Percentiles rank a stretch among this genome's conserved stretches.
Evolutionary conservation across 2,888 invertebrate species (phyloP).

Genomic region (Nineta flava): DNA sequence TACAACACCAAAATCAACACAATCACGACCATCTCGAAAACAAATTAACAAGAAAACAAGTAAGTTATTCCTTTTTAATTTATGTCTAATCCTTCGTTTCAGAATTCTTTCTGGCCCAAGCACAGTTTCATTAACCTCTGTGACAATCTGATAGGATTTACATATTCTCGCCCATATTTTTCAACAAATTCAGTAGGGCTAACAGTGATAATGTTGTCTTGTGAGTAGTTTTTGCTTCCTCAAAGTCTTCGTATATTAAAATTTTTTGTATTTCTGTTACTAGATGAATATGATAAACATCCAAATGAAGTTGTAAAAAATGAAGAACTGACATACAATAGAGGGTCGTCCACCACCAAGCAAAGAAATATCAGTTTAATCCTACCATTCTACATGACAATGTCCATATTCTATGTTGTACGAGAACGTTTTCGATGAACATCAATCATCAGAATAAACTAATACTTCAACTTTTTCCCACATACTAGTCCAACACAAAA

Average conservation of each 20-base stretch:
- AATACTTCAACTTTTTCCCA: too few relatives aligned
- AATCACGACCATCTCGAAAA: conserved; percentile 36
- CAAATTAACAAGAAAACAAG: conserved; percentile 49
- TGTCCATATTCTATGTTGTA: not conserved
- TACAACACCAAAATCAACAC: conserved; percentile 18
- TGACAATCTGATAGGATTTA: too few relatives aligned
- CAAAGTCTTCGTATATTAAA: too few relatives aligned
- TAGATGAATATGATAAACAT: conserved; percentile 74
- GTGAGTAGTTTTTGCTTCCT: too few relatives aligned
- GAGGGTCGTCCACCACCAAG: conserved; percentile 15
- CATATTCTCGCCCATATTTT: too few relatives aligned
- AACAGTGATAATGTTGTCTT: too few relatives aligned
- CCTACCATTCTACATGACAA: not conserved
- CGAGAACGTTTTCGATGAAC: not conserved
- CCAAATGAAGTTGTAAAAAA: conserved; percentile 84
- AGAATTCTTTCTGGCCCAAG: too few relatives aligned
- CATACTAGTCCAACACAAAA: too few relatives aligned
- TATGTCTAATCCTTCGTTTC: not conserved
- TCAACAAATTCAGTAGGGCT: too few relatives aligned
- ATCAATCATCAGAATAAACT: too few relatives aligned
- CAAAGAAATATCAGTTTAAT: not conserved
- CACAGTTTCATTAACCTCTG: too few relatives aligned
- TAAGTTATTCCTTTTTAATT: conserved; percentile 22
- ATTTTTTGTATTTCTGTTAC: conserved; percentile 12
- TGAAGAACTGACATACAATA: conserved; percentile 68